These are phyloP conservation scores for Criorhina ranunculi DNA, from an alignment of 2,888 invertebrate genomes.

Conservation along the genomic window DNA sequence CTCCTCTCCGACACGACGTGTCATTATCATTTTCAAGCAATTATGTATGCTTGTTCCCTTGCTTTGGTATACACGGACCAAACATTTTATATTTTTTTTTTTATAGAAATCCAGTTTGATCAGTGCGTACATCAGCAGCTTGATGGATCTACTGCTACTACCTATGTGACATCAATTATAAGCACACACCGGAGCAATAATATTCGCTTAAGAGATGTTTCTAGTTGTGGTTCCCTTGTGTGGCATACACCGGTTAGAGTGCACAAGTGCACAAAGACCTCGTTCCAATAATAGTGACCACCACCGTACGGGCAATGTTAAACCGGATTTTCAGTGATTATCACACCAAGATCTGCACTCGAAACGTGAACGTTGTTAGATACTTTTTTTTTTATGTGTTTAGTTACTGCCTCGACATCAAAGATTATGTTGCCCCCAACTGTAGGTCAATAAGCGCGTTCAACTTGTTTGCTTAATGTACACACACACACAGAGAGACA, in stretches of 20 bases:
- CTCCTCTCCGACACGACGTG: too few species aligned
- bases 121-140: constrained; percentile 35
- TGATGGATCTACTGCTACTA: constrained; percentile 56
- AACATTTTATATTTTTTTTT: too few species aligned
- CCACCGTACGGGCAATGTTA: constrained; percentile 37
- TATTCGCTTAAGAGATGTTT: constrained; percentile 36
- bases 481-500: constrained; percentile 38
- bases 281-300: constrained; percentile 73
- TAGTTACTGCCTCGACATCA: constrained; percentile 64
- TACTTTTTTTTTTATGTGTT: constrained; percentile 31
- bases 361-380: constrained; percentile 65
- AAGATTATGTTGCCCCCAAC: constrained; percentile 76
- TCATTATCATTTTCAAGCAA: constrained; percentile 49
- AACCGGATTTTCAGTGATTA: constrained; percentile 67
- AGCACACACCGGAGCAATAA: constrained; percentile 22
- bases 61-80: constrained; percentile 13
- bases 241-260: constrained; percentile 24
- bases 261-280: constrained; percentile 69
- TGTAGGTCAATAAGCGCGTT: constrained; percentile 77
- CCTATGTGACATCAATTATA: constrained; percentile 53
- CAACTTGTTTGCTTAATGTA: constrained; percentile 70
- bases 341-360: constrained; percentile 73
- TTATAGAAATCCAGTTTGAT: constrained; percentile 65
- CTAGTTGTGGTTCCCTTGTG: constrained; percentile 19
- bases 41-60: constrained; percentile 51